phyloP scores from a whole-genome alignment of 2,797 vertebrate genomes.

The Dendrocincla fuliginosa region DNA sequence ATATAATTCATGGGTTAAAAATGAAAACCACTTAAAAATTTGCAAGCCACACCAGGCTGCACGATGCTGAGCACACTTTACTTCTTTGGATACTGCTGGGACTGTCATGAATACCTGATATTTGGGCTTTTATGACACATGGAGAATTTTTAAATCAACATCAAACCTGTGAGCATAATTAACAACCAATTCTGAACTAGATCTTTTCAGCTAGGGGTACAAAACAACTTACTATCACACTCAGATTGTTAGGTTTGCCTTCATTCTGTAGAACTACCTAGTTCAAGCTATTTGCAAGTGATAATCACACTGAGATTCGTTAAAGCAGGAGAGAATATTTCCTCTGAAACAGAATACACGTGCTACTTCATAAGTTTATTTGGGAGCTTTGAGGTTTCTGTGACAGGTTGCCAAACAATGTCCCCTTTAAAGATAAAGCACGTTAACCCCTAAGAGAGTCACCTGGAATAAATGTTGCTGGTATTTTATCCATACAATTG shows the following conservation, averaged over 20 bases:
- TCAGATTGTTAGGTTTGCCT: background rate
- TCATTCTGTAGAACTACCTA: background rate
- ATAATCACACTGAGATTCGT: background rate
- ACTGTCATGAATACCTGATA: background rate
- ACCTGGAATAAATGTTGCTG: constrained; percentile 17
- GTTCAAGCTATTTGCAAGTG: background rate
- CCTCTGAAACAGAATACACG: background rate
- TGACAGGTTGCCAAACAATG: background rate
- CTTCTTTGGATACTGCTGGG: background rate
- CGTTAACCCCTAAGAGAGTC: constrained; percentile 22
- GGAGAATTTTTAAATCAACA: constrained; percentile 7
- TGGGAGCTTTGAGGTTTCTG: background rate
- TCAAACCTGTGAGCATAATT: background rate
- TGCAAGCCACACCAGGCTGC: background rate
- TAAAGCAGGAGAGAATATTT: background rate
- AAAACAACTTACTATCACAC: background rate
- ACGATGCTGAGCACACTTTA: background rate
- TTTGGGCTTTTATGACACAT: background rate
- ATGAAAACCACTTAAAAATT: background rate
- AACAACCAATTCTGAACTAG: background rate
- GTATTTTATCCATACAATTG: constrained; percentile 16
- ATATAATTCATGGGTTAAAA: background rate
- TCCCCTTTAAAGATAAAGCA: background rate
- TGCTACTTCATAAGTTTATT: constrained; percentile 4
- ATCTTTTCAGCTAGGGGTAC: background rate